phyloP scores from a whole-genome alignment of 30 jellyfish, hydroid and myxozoan species.

The Mastigias papua region DNA sequence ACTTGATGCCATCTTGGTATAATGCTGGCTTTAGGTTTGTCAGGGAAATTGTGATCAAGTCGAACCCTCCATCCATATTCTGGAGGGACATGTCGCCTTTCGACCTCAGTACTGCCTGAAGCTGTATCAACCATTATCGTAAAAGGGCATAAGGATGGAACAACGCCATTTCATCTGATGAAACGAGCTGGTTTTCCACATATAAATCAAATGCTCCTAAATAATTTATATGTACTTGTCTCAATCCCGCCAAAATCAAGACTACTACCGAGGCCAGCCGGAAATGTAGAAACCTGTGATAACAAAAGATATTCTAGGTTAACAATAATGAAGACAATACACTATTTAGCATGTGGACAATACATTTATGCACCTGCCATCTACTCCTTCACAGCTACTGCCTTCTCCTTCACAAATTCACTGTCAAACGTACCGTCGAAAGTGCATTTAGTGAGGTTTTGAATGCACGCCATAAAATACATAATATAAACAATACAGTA shows the following conservation, averaged over 20 bases:
- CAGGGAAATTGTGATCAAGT: slow-evolving; percentile 91
- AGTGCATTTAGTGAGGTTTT: too few relatives aligned
- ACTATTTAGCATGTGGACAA: too few relatives aligned
- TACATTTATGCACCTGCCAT: too few relatives aligned
- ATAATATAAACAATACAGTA: too few relatives aligned
- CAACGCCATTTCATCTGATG: not conserved
- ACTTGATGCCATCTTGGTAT: slow-evolving; percentile 98
- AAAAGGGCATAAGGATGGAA: not conserved
- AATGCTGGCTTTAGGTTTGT: slow-evolving; percentile 91
- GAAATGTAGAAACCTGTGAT: not conserved
- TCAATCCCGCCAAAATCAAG: slow-evolving; percentile 4
- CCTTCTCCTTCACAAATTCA: too few relatives aligned
- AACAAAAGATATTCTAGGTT: not conserved
- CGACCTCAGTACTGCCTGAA: not conserved
- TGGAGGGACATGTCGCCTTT: slow-evolving; percentile 88
- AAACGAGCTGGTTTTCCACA: not conserved
- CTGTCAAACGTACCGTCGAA: too few relatives aligned
- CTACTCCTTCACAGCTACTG: too few relatives aligned
- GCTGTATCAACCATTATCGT: slow-evolving; percentile 25
- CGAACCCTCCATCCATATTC: slow-evolving; percentile 92
- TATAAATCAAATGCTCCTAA: slow-evolving; percentile 14
- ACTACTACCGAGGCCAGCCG: not conserved
- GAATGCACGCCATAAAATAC: too few relatives aligned
- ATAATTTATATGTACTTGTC: slow-evolving; percentile 30
- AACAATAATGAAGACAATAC: not conserved